phyloP scores from a whole-genome alignment of 2,888 invertebrate genomes.

The Panorpa germanica region DNA sequence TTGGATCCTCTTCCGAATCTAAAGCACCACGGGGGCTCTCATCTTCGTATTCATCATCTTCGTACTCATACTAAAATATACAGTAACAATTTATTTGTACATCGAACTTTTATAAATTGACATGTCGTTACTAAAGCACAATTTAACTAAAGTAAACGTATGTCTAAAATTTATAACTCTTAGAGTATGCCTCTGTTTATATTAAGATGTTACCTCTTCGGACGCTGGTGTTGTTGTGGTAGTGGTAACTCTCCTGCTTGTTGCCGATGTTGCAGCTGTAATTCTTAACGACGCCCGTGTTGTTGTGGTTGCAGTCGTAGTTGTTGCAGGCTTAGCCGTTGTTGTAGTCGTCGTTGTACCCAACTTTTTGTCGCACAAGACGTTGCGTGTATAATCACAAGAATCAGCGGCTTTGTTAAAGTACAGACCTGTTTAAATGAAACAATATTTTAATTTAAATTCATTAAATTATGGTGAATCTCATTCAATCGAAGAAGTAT shows the following conservation, averaged over 20 bases:
- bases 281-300: slow-evolving; percentile 21
- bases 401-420: slow-evolving; percentile 86
- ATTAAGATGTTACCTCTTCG: slow-evolving; percentile 15
- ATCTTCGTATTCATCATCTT: slow-evolving; percentile 29
- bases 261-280: slow-evolving; percentile 24
- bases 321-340: slow-evolving; percentile 24
- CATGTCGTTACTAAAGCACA: slow-evolving; percentile 3
- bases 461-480: too few relatives aligned
- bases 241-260: slow-evolving; percentile 28
- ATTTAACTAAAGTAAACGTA: too few relatives aligned
- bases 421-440: slow-evolving; percentile 62
- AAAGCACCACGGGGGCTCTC: slow-evolving; percentile 19
- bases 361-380: slow-evolving; percentile 51
- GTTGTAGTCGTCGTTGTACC: slow-evolving; percentile 31
- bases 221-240: slow-evolving; percentile 22
- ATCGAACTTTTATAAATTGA: not conserved
- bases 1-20: slow-evolving; percentile 48
- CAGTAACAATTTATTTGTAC: slow-evolving; percentile 9
- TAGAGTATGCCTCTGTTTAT: not conserved
- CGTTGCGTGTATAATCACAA: slow-evolving; percentile 81
- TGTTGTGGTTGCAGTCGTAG: slow-evolving; percentile 26
- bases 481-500: too few relatives aligned
- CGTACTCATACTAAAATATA: slow-evolving; percentile 25
- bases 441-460: slow-evolving; percentile 12
- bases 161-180: not conserved